phyloP scores from a whole-genome alignment of 30 jellyfish, hydroid and myxozoan genomes.

The Cassiopea xamachana region DNA sequence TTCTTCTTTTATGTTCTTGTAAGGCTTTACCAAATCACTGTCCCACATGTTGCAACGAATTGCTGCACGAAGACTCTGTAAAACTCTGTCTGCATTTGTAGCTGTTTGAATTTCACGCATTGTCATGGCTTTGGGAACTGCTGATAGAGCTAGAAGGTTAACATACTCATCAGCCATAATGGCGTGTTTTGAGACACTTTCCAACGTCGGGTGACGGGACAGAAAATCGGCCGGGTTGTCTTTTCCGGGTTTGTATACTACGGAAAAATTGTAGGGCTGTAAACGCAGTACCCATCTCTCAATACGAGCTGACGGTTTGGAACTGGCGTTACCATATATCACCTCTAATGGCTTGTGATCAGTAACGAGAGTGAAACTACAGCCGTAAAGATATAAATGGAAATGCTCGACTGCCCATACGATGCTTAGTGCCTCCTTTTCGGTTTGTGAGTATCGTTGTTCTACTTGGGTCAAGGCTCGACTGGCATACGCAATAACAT shows the following conservation, averaged over 20 bases:
- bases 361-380: background rate
- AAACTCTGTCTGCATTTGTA: slow-evolving; percentile 8
- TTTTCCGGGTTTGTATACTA: background rate
- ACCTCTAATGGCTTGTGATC: background rate
- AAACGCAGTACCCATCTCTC: too few relatives aligned
- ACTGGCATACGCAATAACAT: slow-evolving; percentile 62
- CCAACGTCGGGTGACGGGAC: background rate
- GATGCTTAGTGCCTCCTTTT: slow-evolving; percentile 19
- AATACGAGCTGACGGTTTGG: too few relatives aligned
- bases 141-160: slow-evolving; percentile 23
- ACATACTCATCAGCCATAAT: slow-evolving; percentile 25
- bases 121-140: slow-evolving; percentile 27
- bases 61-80: too few relatives aligned
- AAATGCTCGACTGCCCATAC: background rate
- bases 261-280: too few relatives aligned
- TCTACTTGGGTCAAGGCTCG: slow-evolving; percentile 48
- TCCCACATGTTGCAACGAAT: background rate
- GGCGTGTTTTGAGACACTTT: slow-evolving; percentile 12
- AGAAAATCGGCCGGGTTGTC: slow-evolving; percentile 11
- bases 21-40: too few relatives aligned
- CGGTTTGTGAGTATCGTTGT: slow-evolving; percentile 32
- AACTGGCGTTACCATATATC: background rate
- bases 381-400: background rate
- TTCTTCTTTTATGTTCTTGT: too few relatives aligned
- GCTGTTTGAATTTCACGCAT: slow-evolving; percentile 14